Evolutionary conservation across 2,113 vertebrate genomes (phyloP).

Genomic region (Ophiodon elongatus): DNA sequence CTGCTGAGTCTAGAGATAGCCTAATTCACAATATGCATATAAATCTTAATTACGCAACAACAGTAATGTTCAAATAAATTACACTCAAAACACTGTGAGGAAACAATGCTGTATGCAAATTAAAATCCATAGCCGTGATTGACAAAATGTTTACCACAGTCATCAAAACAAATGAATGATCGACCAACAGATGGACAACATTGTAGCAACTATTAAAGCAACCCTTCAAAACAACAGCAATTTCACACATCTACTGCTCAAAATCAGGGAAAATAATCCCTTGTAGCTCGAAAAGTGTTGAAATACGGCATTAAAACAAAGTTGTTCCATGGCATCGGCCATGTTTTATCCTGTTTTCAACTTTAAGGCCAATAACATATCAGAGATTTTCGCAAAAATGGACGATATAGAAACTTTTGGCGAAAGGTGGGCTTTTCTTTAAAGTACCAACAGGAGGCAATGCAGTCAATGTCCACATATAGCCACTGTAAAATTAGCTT

Average conservation of each 20-base stretch:
- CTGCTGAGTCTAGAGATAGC: background rate
- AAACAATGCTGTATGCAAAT: conserved; percentile 20
- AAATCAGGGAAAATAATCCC: background rate
- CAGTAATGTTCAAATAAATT: conserved; percentile 3
- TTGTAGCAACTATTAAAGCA: conserved; percentile 14
- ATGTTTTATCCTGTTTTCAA: conserved; percentile 4
- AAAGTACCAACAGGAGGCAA: conserved; percentile 14
- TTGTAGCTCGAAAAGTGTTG: background rate
- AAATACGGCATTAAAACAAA: background rate
- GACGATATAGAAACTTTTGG: background rate
- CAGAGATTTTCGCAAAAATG: background rate
- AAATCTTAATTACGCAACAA: background rate
- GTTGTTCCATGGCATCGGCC: background rate
- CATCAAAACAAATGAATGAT: conserved; percentile 22
- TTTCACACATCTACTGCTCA: conserved; percentile 14
- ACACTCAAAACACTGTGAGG: background rate
- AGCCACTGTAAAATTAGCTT: background rate
- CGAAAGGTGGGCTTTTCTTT: conserved; percentile 7
- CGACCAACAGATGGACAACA: conserved; percentile 22
- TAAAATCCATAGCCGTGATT: background rate
- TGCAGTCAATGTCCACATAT: background rate
- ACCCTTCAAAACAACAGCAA: conserved; percentile 1
- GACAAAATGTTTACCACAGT: background rate
- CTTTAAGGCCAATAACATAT: background rate
- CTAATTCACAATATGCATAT: background rate